Conservation (phyloP, 2,888 invertebrate species). For the Oligia latruncula region DNA sequence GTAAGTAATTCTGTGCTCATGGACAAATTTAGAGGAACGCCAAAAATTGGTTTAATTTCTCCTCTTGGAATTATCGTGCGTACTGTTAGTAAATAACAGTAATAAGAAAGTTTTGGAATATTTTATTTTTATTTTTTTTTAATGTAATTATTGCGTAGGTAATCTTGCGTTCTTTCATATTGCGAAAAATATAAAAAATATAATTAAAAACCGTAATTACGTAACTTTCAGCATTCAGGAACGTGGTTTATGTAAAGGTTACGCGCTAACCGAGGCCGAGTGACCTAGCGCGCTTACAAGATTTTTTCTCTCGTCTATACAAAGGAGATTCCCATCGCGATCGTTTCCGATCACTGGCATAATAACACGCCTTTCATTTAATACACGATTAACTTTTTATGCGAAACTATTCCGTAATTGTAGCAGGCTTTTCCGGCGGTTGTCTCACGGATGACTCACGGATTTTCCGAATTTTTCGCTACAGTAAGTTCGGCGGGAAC, state of each 20-base stretch:
- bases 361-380: constrained; percentile 82
- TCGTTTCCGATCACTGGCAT: constrained; percentile 72
- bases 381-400: constrained; percentile 71
- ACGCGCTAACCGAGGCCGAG: constrained; percentile 18
- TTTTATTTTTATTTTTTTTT: background rate
- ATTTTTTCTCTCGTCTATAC: constrained; percentile 53
- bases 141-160: background rate
- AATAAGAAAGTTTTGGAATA: background rate
- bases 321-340: constrained; percentile 78
- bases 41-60: background rate
- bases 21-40: background rate
- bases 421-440: constrained; percentile 83
- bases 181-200: background rate
- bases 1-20: too few species aligned
- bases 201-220: background rate
- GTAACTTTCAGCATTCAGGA: constrained; percentile 27
- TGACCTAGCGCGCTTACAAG: constrained; percentile 36
- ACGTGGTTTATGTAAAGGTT: constrained; percentile 56
- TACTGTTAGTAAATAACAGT: background rate
- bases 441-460: constrained; percentile 84
- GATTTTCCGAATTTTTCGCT: constrained; percentile 86
- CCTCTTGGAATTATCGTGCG: background rate
- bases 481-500: constrained; percentile 56
- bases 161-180: background rate
- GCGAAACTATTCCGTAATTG: constrained; percentile 77